Evolutionary conservation across 2,113 vertebrate species (phyloP).

Genomic region (Hippolais icterina): DNA sequence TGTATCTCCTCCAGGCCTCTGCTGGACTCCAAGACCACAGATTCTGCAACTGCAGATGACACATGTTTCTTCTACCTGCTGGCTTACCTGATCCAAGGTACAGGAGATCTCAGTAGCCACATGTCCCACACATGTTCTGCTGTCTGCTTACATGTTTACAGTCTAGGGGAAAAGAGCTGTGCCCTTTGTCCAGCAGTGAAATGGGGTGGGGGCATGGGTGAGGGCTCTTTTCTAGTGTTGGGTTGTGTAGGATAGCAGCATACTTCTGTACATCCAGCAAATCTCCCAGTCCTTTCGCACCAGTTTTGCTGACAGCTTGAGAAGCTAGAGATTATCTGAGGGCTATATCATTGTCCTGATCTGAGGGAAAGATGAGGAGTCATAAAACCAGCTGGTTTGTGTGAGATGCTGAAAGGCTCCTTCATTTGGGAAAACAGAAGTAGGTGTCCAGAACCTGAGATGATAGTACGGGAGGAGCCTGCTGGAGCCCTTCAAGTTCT

Average conservation of each 20-base stretch:
- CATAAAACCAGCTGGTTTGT: neutral
- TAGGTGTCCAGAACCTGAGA: neutral
- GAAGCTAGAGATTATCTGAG: neutral
- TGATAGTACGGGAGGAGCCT: neutral
- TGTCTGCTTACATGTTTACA: neutral
- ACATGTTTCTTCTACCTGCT: slow-evolving; percentile 81
- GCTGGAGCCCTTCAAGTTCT: neutral
- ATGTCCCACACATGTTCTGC: neutral
- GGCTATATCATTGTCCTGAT: neutral
- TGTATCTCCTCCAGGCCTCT: slow-evolving; percentile 43
- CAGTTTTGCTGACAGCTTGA: neutral
- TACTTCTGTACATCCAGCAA: neutral
- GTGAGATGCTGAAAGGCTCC: neutral
- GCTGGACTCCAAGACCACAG: slow-evolving; percentile 67
- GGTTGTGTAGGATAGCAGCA: neutral
- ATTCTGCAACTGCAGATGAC: slow-evolving; percentile 15
- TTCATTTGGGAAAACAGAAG: neutral
- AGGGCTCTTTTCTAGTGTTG: neutral
- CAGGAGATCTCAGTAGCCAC: neutral
- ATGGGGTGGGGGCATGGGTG: neutral
- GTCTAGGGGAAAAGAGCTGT: neutral
- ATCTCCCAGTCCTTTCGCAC: neutral
- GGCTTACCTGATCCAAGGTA: slow-evolving; percentile 84
- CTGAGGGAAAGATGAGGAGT: neutral
- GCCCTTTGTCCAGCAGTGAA: neutral